Base-by-base conservation (phyloP, 2,797 vertebrate species). In the Nyctalus aviator region DNA sequence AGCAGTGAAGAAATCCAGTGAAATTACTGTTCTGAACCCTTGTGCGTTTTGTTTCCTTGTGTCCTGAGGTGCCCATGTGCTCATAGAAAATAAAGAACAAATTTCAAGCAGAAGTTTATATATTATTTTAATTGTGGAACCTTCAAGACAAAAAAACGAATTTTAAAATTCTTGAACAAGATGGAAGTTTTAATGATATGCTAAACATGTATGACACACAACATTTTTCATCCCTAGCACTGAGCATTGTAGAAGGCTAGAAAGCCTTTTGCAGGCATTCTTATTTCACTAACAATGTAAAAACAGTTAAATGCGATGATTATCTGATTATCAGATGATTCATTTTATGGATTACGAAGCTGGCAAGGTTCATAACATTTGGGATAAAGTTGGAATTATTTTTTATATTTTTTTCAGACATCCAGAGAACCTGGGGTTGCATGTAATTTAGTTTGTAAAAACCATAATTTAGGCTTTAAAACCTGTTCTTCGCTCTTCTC, bases 371-470 rank as follows among this genome's bases (percentile, higher is more conserved):
- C 50, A 20, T 53, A 85, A 92, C 92, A 81, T 90, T 84, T 90
- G 64, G 23, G 18, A 15, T 53, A 55, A 89, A 93, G 25, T 68
- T 64, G n/a, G 21, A 84, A 30, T 96, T 78, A 27, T 81, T 94
- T 79, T 90, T 75, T 81, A 35, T 86, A 55, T 66, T 93, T 87
- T 83, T 81, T 41, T 91, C 73, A 57, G 92, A 57, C 35, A 9
- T 85, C 25, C 48, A 23, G 35, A 88, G 57, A 95, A 53, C 30
- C 25, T 92, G 93, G 41, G 21, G 32, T 93, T 87, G 79, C 23
- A 82, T 92, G 73, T 90, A 93, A 86, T 25, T 81, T 35, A 66
- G 41, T 78, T 94, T 87, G 32, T 95, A 93, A 94, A 94, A 94
- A 71, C 50, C 44, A 35, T 91, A 55, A 76, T 69, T 18, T 66